Conservation (phyloP, 2,888 invertebrate species). For the Enoplolaimus lenunculus region DNA sequence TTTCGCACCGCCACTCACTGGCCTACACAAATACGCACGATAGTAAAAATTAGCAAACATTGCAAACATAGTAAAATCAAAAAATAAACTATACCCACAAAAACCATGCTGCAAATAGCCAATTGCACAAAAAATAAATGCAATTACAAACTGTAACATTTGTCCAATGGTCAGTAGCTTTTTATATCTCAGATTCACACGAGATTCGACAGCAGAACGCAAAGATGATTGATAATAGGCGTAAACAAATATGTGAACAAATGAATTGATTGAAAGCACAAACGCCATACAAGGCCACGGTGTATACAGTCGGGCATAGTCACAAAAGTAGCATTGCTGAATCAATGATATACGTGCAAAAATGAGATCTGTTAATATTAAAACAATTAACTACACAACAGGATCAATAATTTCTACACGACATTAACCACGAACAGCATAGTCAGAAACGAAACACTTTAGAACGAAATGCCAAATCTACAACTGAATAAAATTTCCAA, state of each 20-base stretch:
- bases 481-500: too few relatives aligned
- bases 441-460: too few relatives aligned
- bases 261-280: conserved; percentile 36
- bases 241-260: conserved; percentile 39
- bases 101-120: conserved; percentile 39
- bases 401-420: too few relatives aligned
- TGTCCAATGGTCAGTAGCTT: conserved; percentile 39
- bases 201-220: not conserved
- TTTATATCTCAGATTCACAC: conserved; percentile 40
- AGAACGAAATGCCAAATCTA: too few relatives aligned
- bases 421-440: too few relatives aligned
- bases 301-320: conserved; percentile 31
- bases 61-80: conserved; percentile 36
- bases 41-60: conserved; percentile 41
- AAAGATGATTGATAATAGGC: conserved; percentile 38
- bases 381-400: too few relatives aligned
- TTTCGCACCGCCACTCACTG: too few relatives aligned
- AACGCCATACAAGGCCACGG: conserved; percentile 39
- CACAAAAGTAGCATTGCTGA: conserved; percentile 40
- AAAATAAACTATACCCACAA: conserved; percentile 40
- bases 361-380: conserved; percentile 37
- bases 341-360: conserved; percentile 42
- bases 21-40: conserved; percentile 29
- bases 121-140: conserved; percentile 31
- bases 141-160: conserved; percentile 38